These are phyloP conservation scores for Griposia aprilina DNA, from an alignment of 2,888 invertebrate genomes.

Conservation along the genomic window DNA sequence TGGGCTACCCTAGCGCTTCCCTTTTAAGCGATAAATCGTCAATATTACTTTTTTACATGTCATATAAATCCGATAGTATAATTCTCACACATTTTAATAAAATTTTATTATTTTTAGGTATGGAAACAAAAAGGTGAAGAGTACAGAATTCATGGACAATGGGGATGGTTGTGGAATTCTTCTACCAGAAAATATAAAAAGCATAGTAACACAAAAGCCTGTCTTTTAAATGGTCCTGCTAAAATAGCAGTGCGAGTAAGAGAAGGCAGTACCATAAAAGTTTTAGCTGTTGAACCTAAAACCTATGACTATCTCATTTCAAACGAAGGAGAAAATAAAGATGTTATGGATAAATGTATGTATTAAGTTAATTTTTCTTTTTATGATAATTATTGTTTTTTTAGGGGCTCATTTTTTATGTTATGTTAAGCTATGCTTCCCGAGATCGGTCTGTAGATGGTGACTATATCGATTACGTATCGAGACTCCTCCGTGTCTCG, in stretches of 20 bases:
- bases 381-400: background rate
- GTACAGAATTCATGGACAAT: constrained; percentile 98
- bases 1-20: too few species aligned
- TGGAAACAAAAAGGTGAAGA: constrained; percentile 99
- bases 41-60: background rate
- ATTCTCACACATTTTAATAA: constrained; percentile 2
- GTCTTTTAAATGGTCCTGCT: constrained; percentile 91
- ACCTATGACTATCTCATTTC: constrained; percentile 93
- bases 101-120: constrained; percentile 81
- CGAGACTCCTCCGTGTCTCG: background rate
- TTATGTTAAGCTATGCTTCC: background rate
- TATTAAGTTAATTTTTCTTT: constrained; percentile 49
- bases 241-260: constrained; percentile 95
- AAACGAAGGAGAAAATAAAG: constrained; percentile 88
- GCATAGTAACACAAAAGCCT: constrained; percentile 75
- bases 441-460: background rate
- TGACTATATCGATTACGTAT: background rate
- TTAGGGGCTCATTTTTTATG: background rate
- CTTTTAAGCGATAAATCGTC: background rate
- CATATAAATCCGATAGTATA: too few species aligned
- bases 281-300: constrained; percentile 94
- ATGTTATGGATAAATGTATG: constrained; percentile 85
- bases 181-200: constrained; percentile 92
- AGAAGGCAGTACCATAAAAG: constrained; percentile 93
- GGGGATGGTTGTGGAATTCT: constrained; percentile 99